Evolutionary conservation across 2,888 invertebrate genomes (phyloP), one percentile per base, ranked within the genome.

Genomic region (Lapara coniferarum): DNA sequence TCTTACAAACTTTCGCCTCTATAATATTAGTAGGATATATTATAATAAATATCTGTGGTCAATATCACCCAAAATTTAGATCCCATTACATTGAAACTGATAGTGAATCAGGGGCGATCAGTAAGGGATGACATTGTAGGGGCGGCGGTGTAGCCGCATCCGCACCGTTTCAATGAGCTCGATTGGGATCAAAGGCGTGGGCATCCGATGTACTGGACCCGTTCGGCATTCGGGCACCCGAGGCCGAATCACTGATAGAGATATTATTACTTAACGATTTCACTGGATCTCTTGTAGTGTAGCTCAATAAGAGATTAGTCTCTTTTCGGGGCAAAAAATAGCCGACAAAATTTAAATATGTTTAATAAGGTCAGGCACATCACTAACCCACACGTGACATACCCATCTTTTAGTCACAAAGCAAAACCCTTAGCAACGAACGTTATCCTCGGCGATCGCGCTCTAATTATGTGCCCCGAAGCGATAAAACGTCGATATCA

Each of bases 401-500:
- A 55, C 55, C 3, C 8, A 8, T 10, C 55, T 16, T 19, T 19
- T 10, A 55, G 19, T 19, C 19, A 10, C 7, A 52, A 52, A 52
- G n/a, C 55, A 19, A 37, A 37, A 37, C 37, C 37, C 37, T 37
- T 37, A 37, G 37, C 37, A 37, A 37, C 37, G 37, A 3, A 19
- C 49, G 19, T 7, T 63, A 63, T 63, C 49, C 49, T 2, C 63
- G 46, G 46, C 49, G 19, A 63, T 59, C 59, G 63, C 63, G 46
- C 19, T 69, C 57, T 78, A 78, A 81, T 77, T 75, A 76, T 74
- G 74, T 70, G 71, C 77, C 71, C 71, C 63, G 19, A 63, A 68
- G 69, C 66, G 74, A 78, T 74, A 73, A 72, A 75, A 67, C 69
- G 68, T 69, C 59, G 72, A 67, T 81, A 81, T 78, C 78, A 76